Conservation (phyloP, 2,797 vertebrate genomes). For the Peromyscus eremicus region DNA sequence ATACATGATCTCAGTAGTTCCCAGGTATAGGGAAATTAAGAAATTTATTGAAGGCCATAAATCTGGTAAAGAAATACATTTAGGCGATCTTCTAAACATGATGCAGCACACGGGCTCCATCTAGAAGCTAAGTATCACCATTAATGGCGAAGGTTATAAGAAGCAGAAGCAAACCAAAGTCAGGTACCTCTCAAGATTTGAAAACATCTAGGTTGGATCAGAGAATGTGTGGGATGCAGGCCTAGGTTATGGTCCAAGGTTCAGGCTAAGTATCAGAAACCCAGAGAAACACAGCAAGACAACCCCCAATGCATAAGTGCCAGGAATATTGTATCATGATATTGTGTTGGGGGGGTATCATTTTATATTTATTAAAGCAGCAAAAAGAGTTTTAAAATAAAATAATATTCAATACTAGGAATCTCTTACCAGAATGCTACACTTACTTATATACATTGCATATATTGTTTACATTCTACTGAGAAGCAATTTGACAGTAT, state of each 20-base stretch:
- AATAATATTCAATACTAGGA: slow-evolving; percentile 51
- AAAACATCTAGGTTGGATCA: neutral
- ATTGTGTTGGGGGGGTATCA: neutral
- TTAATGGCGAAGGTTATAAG: neutral
- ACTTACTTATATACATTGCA: slow-evolving; percentile 31
- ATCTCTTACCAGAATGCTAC: slow-evolving; percentile 35
- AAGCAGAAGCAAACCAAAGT: neutral
- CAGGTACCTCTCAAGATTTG: neutral
- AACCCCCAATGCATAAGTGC: neutral
- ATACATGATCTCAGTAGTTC: slow-evolving; percentile 33
- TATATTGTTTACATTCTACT: slow-evolving; percentile 43
- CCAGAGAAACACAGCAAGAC: slow-evolving; percentile 17
- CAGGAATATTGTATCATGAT: neutral
- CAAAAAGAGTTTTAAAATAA: slow-evolving; percentile 53
- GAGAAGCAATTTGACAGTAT: slow-evolving; percentile 54
- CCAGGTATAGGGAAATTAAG: neutral
- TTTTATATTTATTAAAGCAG: slow-evolving; percentile 44
- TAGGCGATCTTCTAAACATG: neutral
- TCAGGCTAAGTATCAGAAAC: neutral
- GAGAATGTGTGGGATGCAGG: neutral
- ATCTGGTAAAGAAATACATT: neutral
- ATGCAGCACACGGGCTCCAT: neutral
- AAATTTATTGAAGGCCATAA: slow-evolving; percentile 21
- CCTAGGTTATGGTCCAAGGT: neutral
- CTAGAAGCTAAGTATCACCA: neutral